Base-by-base conservation (phyloP, 2,797 vertebrate species). In the Lithobates sylvaticus region DNA sequence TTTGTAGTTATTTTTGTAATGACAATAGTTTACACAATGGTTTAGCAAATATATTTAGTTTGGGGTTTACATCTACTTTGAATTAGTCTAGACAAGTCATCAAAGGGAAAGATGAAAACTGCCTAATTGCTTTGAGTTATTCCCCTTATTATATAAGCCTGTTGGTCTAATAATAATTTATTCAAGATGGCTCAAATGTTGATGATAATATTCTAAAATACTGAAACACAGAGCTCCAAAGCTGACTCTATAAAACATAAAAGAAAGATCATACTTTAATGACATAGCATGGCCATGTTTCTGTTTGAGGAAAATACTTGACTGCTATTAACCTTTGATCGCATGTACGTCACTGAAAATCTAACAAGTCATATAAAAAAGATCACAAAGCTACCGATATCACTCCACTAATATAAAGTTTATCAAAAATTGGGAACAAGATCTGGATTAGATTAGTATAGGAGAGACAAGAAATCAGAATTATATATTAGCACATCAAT, bases 391-490 rank as follows among this genome's bases (percentile, higher is more conserved):
- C 54, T 61, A 23, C 54, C 8, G 54, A 61, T 61, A 61, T 23
- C 54, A n/a, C 21, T 61, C 54, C 21, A 12, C 18, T 42, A 42
- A 36, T 72, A 72, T 42, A 39, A 39, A 72, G 36, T 72, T 72
- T 21, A 72, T 21, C 21, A 72, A 42, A 61, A 42, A 72, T 21
- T n/a, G 34, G 26, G 8, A n/a, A 42, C 34, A 42, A 72, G 18
- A 72, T 72, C 70, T 72, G 70, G 70, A 42, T 72, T 23, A 72
- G 34, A 72, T 72, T 72, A 72, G 70, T 42, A 12, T 42, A 10
- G 21, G 36, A 72, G 70, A 42, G 70, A 72, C 39, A n/a, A 39
- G 10, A 10, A 72, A 72, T 26, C 3, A 42, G 39, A 42, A 39
- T 72, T 42, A 72, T 42, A 23, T 42, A 42, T 39, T 39, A 42